Percentiles rank a stretch among this genome's conserved stretches.
Evolutionary conservation across 2,888 invertebrate species (phyloP).

Genomic region (Plebejus argus): DNA sequence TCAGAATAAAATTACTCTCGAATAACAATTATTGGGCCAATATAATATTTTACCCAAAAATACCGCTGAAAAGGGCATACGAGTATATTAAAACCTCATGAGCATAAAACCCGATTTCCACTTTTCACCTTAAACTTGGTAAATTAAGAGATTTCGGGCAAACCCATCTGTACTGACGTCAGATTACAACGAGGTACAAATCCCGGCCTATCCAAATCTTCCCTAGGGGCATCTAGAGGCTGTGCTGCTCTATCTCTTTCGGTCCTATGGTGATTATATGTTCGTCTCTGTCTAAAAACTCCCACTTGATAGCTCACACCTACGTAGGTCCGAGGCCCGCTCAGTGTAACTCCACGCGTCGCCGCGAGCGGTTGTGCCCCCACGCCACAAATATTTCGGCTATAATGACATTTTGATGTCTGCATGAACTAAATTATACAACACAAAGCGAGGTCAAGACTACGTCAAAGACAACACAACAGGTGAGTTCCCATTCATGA

Average conservation of each 20-base stretch:
- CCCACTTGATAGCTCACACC: constrained; percentile 60
- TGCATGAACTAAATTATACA: constrained; percentile 21
- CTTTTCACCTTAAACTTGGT: neutral
- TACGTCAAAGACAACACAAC: constrained; percentile 31
- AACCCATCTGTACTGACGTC: constrained; percentile 29
- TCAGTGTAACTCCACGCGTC: constrained; percentile 61
- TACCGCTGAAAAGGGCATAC: neutral
- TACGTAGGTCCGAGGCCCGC: constrained; percentile 64
- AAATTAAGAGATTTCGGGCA: constrained; percentile 23
- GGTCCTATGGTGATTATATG: constrained; percentile 37
- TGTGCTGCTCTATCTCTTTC: constrained; percentile 57
- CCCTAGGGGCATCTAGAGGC: constrained; percentile 55
- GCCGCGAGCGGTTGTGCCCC: constrained; percentile 47
- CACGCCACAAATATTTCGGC: constrained; percentile 4
- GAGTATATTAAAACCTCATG: neutral
- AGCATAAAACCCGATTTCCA: neutral
- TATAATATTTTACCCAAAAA: neutral
- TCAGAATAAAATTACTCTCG: neutral
- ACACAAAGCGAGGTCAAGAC: neutral
- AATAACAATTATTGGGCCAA: neutral
- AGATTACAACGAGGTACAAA: constrained; percentile 45
- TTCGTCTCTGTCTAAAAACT: constrained; percentile 58
- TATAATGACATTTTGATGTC: constrained; percentile 36
- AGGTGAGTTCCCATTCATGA: constrained; percentile 39
- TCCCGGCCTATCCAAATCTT: constrained; percentile 72